Base-by-base conservation (phyloP, 2,888 invertebrate genomes). In the Heterodera filipjevi region DNA sequence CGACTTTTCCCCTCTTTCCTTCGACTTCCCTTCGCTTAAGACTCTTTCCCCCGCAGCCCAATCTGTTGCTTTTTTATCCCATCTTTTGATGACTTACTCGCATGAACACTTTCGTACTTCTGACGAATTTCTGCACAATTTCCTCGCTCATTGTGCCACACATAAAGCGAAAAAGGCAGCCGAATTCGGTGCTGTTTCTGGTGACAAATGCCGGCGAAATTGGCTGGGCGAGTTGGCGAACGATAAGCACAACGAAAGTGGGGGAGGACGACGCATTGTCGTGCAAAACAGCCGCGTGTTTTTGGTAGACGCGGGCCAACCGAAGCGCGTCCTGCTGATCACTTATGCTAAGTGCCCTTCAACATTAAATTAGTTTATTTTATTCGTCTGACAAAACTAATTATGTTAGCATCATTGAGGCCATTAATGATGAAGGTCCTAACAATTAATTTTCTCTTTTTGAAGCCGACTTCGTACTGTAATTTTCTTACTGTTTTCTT, bases 51-150 rank as follows among this genome's bases (percentile, higher is more conserved):
- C n/a, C n/a, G n/a, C n/a, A n/a, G n/a, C n/a, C n/a, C n/a, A n/a
- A n/a, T n/a, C n/a, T n/a, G n/a, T n/a, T n/a, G n/a, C n/a, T n/a
- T n/a, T n/a, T n/a, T n/a, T n/a, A n/a, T n/a, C n/a, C n/a, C n/a
- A n/a, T n/a, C 39, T 39, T 39, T 39, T 59, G 59, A 10, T 1
- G 59, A 72, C 53, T 22, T 12, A 59, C 87, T 82, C 83, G 84
- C n/a, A 85, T 79, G 77, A 86, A 87, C 71, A 82, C 84, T 73
- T 84, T 84, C 66, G 84, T 83, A 73, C 81, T 86, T 73, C 81
- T 83, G 44, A 85, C 86, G 66, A 85, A 85, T 77, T 83, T 85
- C n/a, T 83, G 83, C 19, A 87, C 81, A 66, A 83, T 81, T 75
- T 87, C 86, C 30, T 81, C 79, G 70, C 84, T 83, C 77, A 87